Base-by-base conservation (phyloP, 2,797 vertebrate genomes). In the Myotis findleyi region DNA sequence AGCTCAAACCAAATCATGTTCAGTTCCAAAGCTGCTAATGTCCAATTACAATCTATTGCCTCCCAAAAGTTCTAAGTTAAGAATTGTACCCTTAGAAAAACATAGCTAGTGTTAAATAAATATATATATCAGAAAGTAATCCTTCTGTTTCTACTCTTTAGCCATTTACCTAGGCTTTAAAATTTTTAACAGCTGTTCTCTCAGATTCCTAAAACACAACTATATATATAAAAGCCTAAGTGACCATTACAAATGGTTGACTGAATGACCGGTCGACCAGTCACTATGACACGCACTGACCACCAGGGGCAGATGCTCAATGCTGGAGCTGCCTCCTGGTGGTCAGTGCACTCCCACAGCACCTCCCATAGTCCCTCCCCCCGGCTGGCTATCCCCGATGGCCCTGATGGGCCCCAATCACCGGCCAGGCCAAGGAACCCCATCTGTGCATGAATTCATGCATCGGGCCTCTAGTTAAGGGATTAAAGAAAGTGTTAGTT, bases 401-500 rank as follows among this genome's bases (percentile, higher is more conserved):
- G 25, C 57, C 25, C 2, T 13, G 11, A 59, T 30, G 57, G 25
- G 12, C 25, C 27, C 57, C 12, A 59, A 59, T 59, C 6, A 25
- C 57, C 5, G 0, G 57, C 25, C 57, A 59, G 57, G 25, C 25
- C 3, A 2, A 59, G 57, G 57, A 59, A 59, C 57, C 57, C 23
- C 25, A 30, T 30, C 57, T 12, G 13, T 59, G 57, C 57, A 59
- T 12, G 2, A 30, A 59, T 59, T 59, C 57, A 59, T 59, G 5
- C 57, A 59, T 5, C 5, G 13, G 25, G 25, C 11, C 25, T 59
- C 25, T 59, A 30, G 25, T 59, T 91, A 27, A 96, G 6, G 66
- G 4, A 79, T 90, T n/a, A 90, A 90, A 88, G 9, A 92, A 96
- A 91, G 53, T 83, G 49, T 59, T 90, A 27, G 71, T 96, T 94